Base-by-base conservation (phyloP, 2,888 invertebrate species). In the Hydropsyche betteni region DNA sequence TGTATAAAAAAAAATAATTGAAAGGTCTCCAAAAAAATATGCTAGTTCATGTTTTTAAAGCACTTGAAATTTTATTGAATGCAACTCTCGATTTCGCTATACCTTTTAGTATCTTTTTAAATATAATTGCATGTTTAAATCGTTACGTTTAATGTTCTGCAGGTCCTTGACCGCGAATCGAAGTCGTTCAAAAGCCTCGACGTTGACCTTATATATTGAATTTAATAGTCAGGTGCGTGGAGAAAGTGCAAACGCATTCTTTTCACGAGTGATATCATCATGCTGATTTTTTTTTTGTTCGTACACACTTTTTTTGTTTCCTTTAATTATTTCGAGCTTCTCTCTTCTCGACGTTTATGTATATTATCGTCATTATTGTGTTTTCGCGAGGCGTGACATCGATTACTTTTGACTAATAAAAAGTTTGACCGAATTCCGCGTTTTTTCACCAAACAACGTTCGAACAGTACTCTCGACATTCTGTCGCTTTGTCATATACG, bases 221-320 rank as follows among this genome's bases (percentile, higher is more conserved):
- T 44, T 44, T 44, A 44, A 44, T 10, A n/a, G 64, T 64, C 64
- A 64, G 64, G 64, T 64, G 64, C 34, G 36, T n/a, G 64, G 64
- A 64, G 64, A 64, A 64, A 64, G 64, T 64, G 64, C 64, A 64
- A 44, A 64, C 34, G 64, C 64, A 64, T 64, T 64, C 64, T 34
- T 64, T 44, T n/a, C n/a, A 34, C 12, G 12, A 36, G 34, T 64
- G 64, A 64, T 64, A 64, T 64, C 64, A 64, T 64, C 64, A 36
- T 24, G 61, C 16, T 24, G 6, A 61, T 61, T 61, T 61, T 61
- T n/a, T 61, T 51, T 51, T 51, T n/a, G 24, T n/a, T 55, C 55
- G 3, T n/a, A 44, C 24, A 44, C 44, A 6, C 8, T 55, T 55
- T n/a, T 53, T 16, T 55, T n/a, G 55, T n/a, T 16, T 55, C 16